These are phyloP conservation scores for Sarcophaga bullata DNA, from an alignment of 1,140 invertebrate species.

Conservation along the genomic window DNA sequence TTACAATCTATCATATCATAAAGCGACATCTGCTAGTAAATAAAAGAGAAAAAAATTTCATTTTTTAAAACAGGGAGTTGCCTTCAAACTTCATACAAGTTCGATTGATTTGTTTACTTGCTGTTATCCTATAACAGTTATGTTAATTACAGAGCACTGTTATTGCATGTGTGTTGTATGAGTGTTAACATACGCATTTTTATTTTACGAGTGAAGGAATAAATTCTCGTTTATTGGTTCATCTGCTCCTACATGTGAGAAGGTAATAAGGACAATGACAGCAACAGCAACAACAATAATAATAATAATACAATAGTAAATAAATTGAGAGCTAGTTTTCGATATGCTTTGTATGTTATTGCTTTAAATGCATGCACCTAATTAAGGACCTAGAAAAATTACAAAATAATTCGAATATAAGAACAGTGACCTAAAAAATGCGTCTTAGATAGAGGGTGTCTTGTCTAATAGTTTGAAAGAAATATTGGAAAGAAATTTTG, in stretches of 20 bases:
- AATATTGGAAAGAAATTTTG: too few relatives aligned
- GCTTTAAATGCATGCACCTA: not conserved
- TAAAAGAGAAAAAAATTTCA: too few relatives aligned
- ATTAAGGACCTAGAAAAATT: constrained; percentile 8
- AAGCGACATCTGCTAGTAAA: not conserved
- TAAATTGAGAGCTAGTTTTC: not conserved
- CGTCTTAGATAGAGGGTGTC: not conserved
- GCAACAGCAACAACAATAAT: not conserved
- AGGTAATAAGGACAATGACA: not conserved
- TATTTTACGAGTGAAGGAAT: not conserved
- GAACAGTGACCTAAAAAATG: constrained; percentile 7
- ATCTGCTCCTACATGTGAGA: not conserved
- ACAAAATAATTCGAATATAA: not conserved
- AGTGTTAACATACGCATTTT: not conserved
- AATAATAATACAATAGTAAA: too few relatives aligned
- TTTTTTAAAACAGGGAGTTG: not conserved
- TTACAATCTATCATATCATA: not conserved
- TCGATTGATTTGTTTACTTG: not conserved
- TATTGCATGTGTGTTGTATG: not conserved
- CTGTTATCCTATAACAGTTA: not conserved
- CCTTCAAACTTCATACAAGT: not conserved
- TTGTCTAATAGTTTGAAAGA: too few relatives aligned
- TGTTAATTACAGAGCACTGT: not conserved
- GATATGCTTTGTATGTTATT: not conserved
- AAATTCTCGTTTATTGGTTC: not conserved